Percentiles rank a stretch among this genome's conserved stretches.
Conservation (phyloP, 2,113 vertebrate genomes). For the Toxotes jaculatrix region DNA sequence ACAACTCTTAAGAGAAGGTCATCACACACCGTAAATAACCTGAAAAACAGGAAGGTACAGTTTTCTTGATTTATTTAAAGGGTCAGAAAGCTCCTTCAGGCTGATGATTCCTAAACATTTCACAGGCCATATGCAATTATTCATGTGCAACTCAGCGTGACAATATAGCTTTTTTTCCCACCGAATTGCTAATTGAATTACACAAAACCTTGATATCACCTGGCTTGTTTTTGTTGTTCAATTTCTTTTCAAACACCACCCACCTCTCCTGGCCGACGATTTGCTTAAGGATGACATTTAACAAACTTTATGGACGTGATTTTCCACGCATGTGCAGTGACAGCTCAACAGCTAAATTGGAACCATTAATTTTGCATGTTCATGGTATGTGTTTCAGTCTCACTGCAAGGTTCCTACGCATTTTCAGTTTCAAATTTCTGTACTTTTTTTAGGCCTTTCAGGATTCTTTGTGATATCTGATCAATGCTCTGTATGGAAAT, state of each 20-base stretch:
- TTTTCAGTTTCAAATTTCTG: conserved; percentile 68
- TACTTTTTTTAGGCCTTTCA: conserved; percentile 30
- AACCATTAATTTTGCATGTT: conserved; percentile 44
- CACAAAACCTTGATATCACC: not conserved
- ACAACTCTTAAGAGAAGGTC: conserved; percentile 40
- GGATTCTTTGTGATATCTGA: conserved; percentile 25
- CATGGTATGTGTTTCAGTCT: conserved; percentile 37
- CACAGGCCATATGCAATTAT: not conserved
- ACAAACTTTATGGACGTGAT: not conserved
- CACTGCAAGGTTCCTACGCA: conserved; percentile 25
- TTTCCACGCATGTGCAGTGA: not conserved
- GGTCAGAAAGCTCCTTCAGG: not conserved
- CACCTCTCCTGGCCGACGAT: too few relatives aligned
- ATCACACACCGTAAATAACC: conserved; percentile 46
- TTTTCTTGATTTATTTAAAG: not conserved
- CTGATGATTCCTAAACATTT: not conserved
- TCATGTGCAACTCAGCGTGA: not conserved
- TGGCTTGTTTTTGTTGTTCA: not conserved
- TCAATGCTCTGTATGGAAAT: conserved; percentile 36
- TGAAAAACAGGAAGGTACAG: conserved; percentile 63
- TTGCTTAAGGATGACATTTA: not conserved
- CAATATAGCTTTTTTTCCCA: not conserved
- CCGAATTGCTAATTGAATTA: not conserved
- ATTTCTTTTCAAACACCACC: not conserved
- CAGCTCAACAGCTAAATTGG: not conserved